These are phyloP conservation scores for Smithornis capensis DNA, from an alignment of 2,113 vertebrate genomes.

Conservation along the genomic window DNA sequence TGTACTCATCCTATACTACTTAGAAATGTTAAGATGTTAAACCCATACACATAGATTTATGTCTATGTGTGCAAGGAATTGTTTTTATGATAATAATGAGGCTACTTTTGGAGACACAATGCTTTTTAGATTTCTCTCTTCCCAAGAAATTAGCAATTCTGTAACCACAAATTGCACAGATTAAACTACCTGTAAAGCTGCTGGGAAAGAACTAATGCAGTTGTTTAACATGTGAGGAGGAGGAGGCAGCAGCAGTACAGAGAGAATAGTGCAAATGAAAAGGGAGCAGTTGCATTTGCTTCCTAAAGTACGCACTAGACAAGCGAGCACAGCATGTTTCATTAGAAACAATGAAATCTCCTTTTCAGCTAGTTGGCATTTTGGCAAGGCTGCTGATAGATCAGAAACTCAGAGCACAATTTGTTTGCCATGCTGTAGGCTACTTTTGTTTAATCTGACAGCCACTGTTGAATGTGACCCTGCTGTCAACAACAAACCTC, in stretches of 20 bases:
- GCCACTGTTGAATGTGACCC: constrained; percentile 32
- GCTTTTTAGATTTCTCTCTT: background rate
- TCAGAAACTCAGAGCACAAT: constrained; percentile 41
- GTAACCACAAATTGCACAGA: background rate
- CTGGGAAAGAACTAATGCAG: background rate
- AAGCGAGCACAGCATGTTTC: constrained; percentile 59
- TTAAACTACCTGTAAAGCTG: background rate
- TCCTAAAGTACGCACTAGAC: constrained; percentile 12
- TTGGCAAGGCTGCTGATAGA: constrained; percentile 47
- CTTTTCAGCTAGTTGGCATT: constrained; percentile 55
- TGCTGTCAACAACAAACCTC: constrained; percentile 42
- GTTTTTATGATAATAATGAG: background rate
- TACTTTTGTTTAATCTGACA: constrained; percentile 55
- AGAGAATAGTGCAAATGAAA: background rate
- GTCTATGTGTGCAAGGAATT: background rate
- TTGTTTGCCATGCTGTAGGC: constrained; percentile 45
- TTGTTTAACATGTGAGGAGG: background rate
- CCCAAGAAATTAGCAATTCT: background rate
- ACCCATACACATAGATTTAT: background rate
- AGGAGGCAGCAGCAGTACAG: background rate
- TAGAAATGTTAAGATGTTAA: background rate
- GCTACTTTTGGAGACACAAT: background rate
- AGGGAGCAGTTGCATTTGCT: constrained; percentile 1
- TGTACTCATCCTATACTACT: background rate
- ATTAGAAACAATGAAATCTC: constrained; percentile 61